Conservation (phyloP, 2,797 vertebrate genomes). For the Erethizon dorsatum region DNA sequence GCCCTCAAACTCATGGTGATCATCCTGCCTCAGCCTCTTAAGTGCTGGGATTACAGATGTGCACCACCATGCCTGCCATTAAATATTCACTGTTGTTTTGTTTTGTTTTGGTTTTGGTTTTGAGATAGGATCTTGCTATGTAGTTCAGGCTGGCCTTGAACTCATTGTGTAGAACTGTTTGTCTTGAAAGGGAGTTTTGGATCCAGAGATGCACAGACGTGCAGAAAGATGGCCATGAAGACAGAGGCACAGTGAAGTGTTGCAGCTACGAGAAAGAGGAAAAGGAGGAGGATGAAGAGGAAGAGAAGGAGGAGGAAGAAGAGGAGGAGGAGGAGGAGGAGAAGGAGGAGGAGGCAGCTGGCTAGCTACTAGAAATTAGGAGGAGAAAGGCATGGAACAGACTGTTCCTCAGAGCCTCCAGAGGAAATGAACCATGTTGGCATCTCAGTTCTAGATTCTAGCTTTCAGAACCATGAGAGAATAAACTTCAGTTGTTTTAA, state of each 20-base stretch:
- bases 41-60: neutral
- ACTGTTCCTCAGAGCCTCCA: neutral
- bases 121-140: neutral
- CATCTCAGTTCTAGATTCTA: neutral
- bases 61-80: neutral
- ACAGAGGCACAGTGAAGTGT: neutral
- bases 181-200: neutral
- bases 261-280: neutral
- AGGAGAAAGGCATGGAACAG: neutral
- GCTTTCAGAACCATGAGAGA: neutral
- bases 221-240: neutral
- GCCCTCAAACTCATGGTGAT: neutral
- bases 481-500: conserved; percentile 20
- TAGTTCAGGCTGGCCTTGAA: neutral
- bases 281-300: fast-evolving
- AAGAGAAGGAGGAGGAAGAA: fast-evolving
- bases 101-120: neutral
- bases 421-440: neutral
- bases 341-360: neutral
- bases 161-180: neutral
- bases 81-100: neutral
- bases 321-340: fast-evolving
- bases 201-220: neutral
- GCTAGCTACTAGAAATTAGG: neutral
- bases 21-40: too few species aligned